These are phyloP conservation scores for Staurois parvus DNA, from an alignment of 2,797 vertebrate genomes.

Conservation along the genomic window DNA sequence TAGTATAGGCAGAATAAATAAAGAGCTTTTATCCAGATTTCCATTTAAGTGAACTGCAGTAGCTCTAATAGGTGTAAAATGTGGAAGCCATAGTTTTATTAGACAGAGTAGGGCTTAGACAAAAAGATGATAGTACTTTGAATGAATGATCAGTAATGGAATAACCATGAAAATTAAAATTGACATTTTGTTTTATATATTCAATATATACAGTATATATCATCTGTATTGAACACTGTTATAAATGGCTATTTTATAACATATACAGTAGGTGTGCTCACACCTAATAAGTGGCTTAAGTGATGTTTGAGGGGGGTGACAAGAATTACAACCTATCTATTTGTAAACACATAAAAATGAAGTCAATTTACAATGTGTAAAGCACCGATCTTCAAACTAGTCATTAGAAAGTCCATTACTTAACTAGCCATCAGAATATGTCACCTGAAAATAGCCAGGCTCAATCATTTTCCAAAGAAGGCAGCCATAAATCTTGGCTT, in stretches of 20 bases:
- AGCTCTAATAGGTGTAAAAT: too few species aligned
- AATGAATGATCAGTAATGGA: too few species aligned
- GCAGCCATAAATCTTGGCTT: constrained; percentile 7
- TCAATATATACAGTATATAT: too few species aligned
- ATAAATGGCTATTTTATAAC: neutral
- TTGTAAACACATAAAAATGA: neutral
- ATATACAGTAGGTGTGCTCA: neutral
- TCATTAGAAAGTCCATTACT: constrained; percentile 11
- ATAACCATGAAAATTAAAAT: too few species aligned
- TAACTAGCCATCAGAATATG: constrained; percentile 15
- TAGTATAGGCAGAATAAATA: too few species aligned
- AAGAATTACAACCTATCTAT: neutral
- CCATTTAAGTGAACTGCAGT: too few species aligned
- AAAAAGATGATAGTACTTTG: too few species aligned
- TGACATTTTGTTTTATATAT: too few species aligned
- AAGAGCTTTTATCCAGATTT: too few species aligned
- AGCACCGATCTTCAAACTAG: neutral
- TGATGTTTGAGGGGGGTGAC: neutral
- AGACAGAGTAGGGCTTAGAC: too few species aligned
- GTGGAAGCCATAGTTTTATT: too few species aligned
- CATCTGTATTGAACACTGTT: neutral
- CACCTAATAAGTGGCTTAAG: neutral
- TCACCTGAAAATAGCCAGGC: neutral
- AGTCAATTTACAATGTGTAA: neutral
- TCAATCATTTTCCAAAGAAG: neutral